A percentile compares a stretch with the other conserved stretches of the same genome.
phyloP scores from a whole-genome alignment of 2,888 invertebrate species.

The Zaprionus lineosus region DNA sequence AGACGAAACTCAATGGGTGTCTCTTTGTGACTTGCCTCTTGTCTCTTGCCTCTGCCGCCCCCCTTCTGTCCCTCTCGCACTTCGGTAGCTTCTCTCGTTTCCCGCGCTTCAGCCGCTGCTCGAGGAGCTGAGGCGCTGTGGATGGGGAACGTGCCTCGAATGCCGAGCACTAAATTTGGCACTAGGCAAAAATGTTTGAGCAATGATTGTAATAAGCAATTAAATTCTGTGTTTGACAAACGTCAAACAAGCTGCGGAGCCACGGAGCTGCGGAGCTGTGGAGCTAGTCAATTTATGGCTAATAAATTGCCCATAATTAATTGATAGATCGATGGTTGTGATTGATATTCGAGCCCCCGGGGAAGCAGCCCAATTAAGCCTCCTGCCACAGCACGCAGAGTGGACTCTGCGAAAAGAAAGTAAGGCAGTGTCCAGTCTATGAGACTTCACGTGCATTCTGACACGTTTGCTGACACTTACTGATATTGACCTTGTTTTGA shows the following conservation, averaged over 20 bases:
- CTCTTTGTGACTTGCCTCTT: too few species aligned
- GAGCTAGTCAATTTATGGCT: constrained; percentile 51
- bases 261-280: too few species aligned
- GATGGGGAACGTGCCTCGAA: constrained; percentile 44
- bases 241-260: constrained; percentile 37
- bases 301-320: constrained; percentile 49
- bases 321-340: constrained; percentile 33
- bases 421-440: constrained; percentile 37
- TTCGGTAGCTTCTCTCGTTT: too few species aligned
- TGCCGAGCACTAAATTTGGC: constrained; percentile 29
- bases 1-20: constrained; percentile 2
- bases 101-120: too few species aligned
- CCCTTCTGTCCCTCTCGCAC: too few species aligned
- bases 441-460: constrained; percentile 61
- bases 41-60: too few species aligned
- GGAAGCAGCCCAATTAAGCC: too few species aligned
- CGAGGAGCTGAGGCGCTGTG: too few species aligned
- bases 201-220: constrained; percentile 57
- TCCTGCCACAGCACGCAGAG: too few species aligned
- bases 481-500: constrained; percentile 83
- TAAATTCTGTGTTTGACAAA: constrained; percentile 67
- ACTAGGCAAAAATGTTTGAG: constrained; percentile 25
- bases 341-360: constrained; percentile 29
- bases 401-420: constrained; percentile 66
- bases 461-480: constrained; percentile 67